A percentile compares a stretch with the other conserved stretches of the same genome.
Evolutionary conservation across 2,797 vertebrate genomes (phyloP).

Genomic region (Manis pentadactyla): DNA sequence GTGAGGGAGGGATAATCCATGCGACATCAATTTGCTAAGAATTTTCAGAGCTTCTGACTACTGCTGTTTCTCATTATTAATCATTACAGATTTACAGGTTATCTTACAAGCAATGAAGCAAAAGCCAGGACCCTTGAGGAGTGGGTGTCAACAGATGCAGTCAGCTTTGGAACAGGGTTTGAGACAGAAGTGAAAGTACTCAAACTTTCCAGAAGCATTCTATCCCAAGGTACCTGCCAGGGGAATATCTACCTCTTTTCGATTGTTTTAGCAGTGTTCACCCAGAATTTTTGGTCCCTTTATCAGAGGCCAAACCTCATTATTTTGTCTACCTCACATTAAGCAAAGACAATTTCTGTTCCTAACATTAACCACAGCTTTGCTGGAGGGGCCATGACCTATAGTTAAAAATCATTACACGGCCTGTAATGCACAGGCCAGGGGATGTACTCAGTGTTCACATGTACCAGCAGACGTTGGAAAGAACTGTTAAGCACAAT

Average conservation of each 20-base stretch:
- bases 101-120: not conserved
- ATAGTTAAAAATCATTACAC: not conserved
- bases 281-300: not conserved
- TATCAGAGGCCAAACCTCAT: not conserved
- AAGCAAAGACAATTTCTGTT: slow-evolving; percentile 20
- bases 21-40: not conserved
- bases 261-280: not conserved
- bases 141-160: not conserved
- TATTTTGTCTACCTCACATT: not conserved
- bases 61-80: not conserved
- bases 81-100: not conserved
- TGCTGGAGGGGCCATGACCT: not conserved
- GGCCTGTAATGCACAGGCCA: not conserved
- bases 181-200: not conserved
- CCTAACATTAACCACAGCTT: not conserved
- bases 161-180: not conserved
- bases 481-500: not conserved
- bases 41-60: not conserved
- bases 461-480: not conserved
- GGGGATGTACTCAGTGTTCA: not conserved
- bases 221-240: not conserved
- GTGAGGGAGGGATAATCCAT: not conserved
- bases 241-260: not conserved
- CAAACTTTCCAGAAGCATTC: not conserved
- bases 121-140: not conserved